phyloP scores from a whole-genome alignment of 2,113 vertebrate genomes.

The Passer montanus region DNA sequence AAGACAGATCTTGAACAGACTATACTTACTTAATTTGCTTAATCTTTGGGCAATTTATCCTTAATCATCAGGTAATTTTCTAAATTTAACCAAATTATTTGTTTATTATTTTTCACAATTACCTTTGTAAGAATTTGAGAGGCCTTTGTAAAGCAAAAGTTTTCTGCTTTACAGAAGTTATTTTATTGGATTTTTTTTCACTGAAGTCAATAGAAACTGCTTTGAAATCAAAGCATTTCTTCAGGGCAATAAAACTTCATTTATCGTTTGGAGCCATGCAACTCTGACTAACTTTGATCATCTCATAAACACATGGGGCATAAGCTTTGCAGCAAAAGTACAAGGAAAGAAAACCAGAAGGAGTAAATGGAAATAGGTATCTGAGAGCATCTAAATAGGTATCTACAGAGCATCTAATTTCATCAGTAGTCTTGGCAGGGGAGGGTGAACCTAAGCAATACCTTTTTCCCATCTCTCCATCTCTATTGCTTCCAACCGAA shows the following conservation, averaged over 20 bases:
- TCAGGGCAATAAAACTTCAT: neutral
- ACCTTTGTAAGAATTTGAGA: neutral
- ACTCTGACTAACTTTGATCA: neutral
- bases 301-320: neutral
- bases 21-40: neutral
- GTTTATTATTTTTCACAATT: constrained; percentile 32
- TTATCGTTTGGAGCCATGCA: neutral
- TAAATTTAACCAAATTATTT: neutral
- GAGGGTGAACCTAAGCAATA: neutral
- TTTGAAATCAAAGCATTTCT: constrained; percentile 36
- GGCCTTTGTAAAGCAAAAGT: neutral
- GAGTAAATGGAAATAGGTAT: neutral
- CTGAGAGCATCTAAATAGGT: neutral
- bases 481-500: neutral
- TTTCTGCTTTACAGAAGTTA: neutral
- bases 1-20: neutral
- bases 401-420: neutral
- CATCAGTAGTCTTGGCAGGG: neutral
- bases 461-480: neutral
- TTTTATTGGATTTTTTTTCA: constrained; percentile 19
- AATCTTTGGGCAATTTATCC: neutral
- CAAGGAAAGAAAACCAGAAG: neutral
- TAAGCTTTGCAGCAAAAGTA: neutral
- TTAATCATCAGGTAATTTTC: neutral
- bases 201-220: neutral